Evolutionary conservation across 2,113 vertebrate species (phyloP), one percentile per base, ranked within the genome.

Genomic region (Alosa alosa): DNA sequence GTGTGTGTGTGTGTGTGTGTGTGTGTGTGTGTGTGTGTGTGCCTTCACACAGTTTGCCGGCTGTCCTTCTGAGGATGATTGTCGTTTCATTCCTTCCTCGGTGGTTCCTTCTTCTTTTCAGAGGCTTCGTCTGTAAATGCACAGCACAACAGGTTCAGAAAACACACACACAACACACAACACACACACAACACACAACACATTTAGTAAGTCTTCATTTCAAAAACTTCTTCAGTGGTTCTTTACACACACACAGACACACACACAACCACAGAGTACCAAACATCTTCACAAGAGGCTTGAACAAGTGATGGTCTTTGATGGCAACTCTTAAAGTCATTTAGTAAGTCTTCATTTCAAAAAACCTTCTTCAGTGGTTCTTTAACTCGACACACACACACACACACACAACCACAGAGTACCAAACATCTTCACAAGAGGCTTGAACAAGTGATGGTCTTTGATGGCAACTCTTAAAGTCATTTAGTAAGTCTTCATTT

Each of bases 21-120:
- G 25, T 36, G 25, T 31, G 88, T 83, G 85, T 83, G 86, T 25
- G 64, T 60, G 84, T 81, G 15, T 82, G 57, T 86, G 85, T 81
- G 92, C 93, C 92, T 91, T 93, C 92, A 92, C 94, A 95, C 94
- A 95, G 94, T 94, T 95, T 94, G 91, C 92, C 94, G 94, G 94
- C 93, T 93, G 90, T 92, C 92, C 91, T 45, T 93, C 92, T 92
- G 93, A 94, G 90, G 92, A 90, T 90, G 93, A 95, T 93, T 94
- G 94, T 94, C 92, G 84, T 88, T 86, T 88, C 83, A 86, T 84
- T 91, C 93, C 91, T 91, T 91, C 91, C 87, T 92, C 86, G 88
- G 92, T 87, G 88, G 92, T 86, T 94, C 91, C 92, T 92, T 94
- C 92, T 84, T 95, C 91, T 90, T 90, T 87, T 92, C 92, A 50